These are phyloP conservation scores for Staurois parvus DNA, from an alignment of 2,797 vertebrate genomes.

Conservation along the genomic window DNA sequence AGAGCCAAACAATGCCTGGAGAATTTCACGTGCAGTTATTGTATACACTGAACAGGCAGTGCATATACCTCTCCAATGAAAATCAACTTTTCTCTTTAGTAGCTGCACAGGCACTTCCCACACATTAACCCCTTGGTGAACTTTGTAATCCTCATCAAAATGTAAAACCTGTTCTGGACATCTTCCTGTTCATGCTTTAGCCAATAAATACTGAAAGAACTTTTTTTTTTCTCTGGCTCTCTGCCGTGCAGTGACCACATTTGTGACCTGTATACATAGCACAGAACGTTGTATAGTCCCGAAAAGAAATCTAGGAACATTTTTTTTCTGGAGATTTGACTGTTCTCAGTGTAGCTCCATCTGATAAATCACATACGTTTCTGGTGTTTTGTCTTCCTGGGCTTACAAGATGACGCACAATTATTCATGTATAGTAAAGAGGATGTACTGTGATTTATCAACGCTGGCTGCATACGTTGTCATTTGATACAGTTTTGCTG, in stretches of 20 bases:
- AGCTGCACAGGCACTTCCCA: constrained; percentile 29
- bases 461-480: too few species aligned
- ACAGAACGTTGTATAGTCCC: neutral
- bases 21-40: constrained; percentile 54
- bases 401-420: neutral
- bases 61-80: constrained; percentile 41
- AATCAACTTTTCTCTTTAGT: constrained; percentile 13
- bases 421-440: neutral
- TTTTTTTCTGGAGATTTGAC: neutral
- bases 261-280: neutral
- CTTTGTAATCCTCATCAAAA: constrained; percentile 31
- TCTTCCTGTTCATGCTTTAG: neutral
- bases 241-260: neutral
- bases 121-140: constrained; percentile 56
- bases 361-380: neutral
- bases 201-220: neutral
- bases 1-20: constrained; percentile 43
- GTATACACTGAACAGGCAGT: constrained; percentile 56
- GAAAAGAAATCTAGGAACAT: neutral
- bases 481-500: too few species aligned
- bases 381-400: neutral
- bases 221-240: neutral
- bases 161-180: constrained; percentile 6
- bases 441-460: too few species aligned
- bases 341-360: neutral